phyloP scores from a whole-genome alignment of 2,797 vertebrate species.

The Tokudaia muenninki region DNA sequence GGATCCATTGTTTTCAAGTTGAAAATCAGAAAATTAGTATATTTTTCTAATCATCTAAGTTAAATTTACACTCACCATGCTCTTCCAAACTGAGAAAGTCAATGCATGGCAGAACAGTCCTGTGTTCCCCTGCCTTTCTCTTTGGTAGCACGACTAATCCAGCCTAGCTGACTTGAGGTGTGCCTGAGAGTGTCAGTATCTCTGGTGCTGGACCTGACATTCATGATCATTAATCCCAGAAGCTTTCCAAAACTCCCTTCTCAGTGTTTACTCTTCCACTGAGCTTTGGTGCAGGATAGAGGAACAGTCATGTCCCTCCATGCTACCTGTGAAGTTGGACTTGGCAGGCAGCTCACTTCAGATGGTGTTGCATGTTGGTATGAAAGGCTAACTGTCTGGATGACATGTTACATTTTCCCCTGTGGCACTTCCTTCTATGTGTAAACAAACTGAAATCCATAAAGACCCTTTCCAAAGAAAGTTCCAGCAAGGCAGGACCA shows the following conservation, averaged over 20 bases:
- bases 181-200: too few species aligned
- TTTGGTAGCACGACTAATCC: rapidly evolving
- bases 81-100: background rate
- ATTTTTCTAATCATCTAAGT: background rate
- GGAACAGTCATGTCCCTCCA: rapidly evolving
- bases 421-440: background rate
- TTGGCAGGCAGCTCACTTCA: background rate
- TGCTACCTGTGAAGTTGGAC: background rate
- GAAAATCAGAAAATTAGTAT: background rate
- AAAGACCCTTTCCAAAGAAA: background rate
- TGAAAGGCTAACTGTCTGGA: background rate
- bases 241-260: too few species aligned
- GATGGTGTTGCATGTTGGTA: background rate
- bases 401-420: background rate
- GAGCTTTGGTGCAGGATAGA: background rate
- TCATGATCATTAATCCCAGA: background rate
- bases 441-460: background rate
- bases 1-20: background rate
- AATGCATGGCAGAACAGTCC: rapidly evolving
- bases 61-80: background rate
- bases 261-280: background rate
- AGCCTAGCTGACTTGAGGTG: background rate
- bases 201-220: background rate
- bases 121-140: rapidly evolving
- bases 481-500: background rate